Base-by-base conservation (phyloP, 2,113 vertebrate species). In the Ailuropoda melanoleuca region DNA sequence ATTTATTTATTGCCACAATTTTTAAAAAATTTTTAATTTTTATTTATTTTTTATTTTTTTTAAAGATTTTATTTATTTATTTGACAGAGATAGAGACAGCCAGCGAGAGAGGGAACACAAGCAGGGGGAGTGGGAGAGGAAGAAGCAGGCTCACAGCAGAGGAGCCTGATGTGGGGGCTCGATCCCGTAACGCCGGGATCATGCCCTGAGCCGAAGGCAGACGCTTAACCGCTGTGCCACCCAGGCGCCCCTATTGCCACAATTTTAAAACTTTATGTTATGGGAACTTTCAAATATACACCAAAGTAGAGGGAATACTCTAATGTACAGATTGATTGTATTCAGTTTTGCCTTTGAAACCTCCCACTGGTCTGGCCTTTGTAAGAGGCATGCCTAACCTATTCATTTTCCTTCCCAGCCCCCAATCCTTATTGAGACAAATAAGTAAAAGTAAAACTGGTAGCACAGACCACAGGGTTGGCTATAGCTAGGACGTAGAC, bases 261-360 rank as follows among this genome's bases (percentile, higher is more conserved):
- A 34, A 66, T 66, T 34, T 66, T 18, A 66, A 66, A 66, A 66
- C 62, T 66, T 34, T 14, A 64, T 66, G 31, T 66, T 66, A 17
- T 37, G 66, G 34, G 34, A 37, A 37, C 17, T 37, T 68, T 68
- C 34, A 68, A 68, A 68, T 68, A 21, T n/a, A 68, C 66, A 68
- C 34, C 34, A n/a, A 68, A 68, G 17, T 68, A 68, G 66, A n/a
- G 66, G 17, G 66, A 68, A 19, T 10, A 68, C 17, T 4, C 3
- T 29, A 68, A 68, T 68, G 66, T 37, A 37, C 19, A 39, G 15
- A 26, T 85, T 80, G 48, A 80, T 84, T 83, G 72, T 62, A 53
- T 70, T 70, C 55, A 62, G 31, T 24, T 92, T 81, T 96, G 55
- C 17, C 68, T 82, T 96, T 70, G 50, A 91, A 96, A 87, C 43